A percentile compares a stretch with the other conserved stretches of the same genome.
Evolutionary conservation across 2,113 vertebrate species (phyloP).

Genomic region (Rattus norvegicus): DNA sequence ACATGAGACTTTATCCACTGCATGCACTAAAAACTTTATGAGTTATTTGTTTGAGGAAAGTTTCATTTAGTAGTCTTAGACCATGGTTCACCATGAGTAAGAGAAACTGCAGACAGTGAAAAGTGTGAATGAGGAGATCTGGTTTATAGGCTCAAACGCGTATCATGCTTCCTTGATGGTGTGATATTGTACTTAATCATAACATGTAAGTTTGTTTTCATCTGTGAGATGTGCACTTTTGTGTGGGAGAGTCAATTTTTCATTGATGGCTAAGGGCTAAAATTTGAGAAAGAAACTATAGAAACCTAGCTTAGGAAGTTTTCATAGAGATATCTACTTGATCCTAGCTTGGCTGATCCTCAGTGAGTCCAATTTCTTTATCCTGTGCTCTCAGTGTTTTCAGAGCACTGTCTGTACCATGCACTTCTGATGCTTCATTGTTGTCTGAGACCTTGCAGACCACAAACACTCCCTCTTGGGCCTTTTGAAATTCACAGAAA

Average conservation of each 20-base stretch:
- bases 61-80: neutral
- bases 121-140: neutral
- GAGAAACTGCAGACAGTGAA: neutral
- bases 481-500: constrained; percentile 40
- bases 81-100: neutral
- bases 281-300: neutral
- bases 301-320: neutral
- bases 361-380: neutral
- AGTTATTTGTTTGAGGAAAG: neutral
- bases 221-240: neutral
- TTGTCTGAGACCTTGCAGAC: neutral
- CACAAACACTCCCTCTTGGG: neutral
- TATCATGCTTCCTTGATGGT: neutral
- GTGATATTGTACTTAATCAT: neutral
- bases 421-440: neutral
- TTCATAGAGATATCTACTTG: neutral
- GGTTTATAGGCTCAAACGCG: neutral
- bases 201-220: neutral
- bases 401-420: neutral
- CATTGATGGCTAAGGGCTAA: constrained; percentile 2
- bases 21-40: neutral
- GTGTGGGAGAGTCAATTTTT: neutral
- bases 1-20: neutral
- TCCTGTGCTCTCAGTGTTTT: neutral
- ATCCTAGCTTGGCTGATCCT: neutral